Conservation (phyloP, 2,113 vertebrate species). For the Gavia stellata region DNA sequence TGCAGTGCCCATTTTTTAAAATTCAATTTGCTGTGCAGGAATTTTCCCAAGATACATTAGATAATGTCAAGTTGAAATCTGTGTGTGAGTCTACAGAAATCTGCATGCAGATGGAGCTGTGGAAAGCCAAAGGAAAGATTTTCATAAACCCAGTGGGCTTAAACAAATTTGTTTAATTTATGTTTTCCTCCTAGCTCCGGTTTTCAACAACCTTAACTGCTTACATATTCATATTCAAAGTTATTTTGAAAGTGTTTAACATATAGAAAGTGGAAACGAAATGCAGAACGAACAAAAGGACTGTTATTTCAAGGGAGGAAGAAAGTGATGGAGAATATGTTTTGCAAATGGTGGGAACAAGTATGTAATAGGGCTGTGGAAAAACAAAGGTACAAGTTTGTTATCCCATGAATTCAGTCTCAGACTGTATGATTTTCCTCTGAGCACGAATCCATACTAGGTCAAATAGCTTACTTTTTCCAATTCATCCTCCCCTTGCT, state of each 20-base stretch:
- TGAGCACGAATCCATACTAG: not conserved
- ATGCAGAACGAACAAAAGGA: not conserved
- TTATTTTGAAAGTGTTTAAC: not conserved
- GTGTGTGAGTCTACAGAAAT: not conserved
- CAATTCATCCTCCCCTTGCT: not conserved
- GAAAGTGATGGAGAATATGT: not conserved
- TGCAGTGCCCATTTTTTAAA: not conserved
- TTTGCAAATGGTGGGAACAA: not conserved
- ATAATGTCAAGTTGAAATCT: conserved; percentile 25
- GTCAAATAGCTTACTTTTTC: not conserved
- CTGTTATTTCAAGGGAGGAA: not conserved
- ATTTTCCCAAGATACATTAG: not conserved
- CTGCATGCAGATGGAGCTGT: conserved; percentile 3
- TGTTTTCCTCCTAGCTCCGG: conserved; percentile 11
- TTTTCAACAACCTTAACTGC: conserved; percentile 14
- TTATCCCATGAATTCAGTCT: not conserved
- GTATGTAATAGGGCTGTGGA: not conserved
- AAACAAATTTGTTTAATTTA: conserved; percentile 47
- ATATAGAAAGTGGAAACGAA: not conserved
- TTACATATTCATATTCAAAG: not conserved
- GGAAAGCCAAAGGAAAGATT: not conserved
- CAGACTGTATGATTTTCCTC: not conserved
- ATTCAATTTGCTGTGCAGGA: not conserved
- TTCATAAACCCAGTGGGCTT: conserved; percentile 1
- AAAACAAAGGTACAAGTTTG: not conserved